phyloP scores from a whole-genome alignment of 2,888 invertebrate genomes.

The Zygogramma bicolorata region DNA sequence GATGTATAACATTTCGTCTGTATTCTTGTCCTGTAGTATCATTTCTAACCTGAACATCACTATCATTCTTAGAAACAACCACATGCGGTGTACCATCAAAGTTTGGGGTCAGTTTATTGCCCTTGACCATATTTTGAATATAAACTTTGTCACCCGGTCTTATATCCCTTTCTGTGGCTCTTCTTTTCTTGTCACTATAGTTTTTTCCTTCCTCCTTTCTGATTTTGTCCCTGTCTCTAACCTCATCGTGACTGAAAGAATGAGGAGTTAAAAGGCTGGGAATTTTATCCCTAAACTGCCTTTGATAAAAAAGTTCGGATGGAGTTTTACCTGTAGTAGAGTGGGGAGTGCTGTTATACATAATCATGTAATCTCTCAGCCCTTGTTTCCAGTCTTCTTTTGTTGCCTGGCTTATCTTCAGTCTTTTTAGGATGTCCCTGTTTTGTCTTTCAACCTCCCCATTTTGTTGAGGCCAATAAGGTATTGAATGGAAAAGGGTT shows the following conservation, averaged over 20 bases:
- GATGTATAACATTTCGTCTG: slow-evolving; percentile 32
- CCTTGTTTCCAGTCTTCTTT: slow-evolving; percentile 47
- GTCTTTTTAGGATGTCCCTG: slow-evolving; percentile 51
- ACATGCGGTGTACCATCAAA: slow-evolving; percentile 20
- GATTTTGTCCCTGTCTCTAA: slow-evolving; percentile 17
- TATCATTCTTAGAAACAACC: slow-evolving; percentile 14
- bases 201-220: slow-evolving; percentile 32
- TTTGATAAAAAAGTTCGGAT: slow-evolving; percentile 33
- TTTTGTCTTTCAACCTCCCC: too few relatives aligned
- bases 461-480: too few relatives aligned
- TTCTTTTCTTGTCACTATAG: slow-evolving; percentile 32
- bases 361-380: slow-evolving; percentile 46
- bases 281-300: slow-evolving; percentile 36
- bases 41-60: slow-evolving; percentile 30
- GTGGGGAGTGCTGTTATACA: slow-evolving; percentile 51
- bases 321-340: slow-evolving; percentile 38
- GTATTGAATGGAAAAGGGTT: too few relatives aligned
- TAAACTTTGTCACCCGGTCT: slow-evolving; percentile 24
- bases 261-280: slow-evolving; percentile 16
- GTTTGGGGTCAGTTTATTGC: slow-evolving; percentile 30
- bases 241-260: slow-evolving; percentile 10
- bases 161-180: slow-evolving; percentile 11
- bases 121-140: slow-evolving; percentile 29
- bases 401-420: slow-evolving; percentile 48
- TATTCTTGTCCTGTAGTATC: slow-evolving; percentile 26